Evolutionary conservation across 30 jellyfish, hydroid and myxozoan species (phyloP).

Genomic region (Nemopilema nomurai): DNA sequence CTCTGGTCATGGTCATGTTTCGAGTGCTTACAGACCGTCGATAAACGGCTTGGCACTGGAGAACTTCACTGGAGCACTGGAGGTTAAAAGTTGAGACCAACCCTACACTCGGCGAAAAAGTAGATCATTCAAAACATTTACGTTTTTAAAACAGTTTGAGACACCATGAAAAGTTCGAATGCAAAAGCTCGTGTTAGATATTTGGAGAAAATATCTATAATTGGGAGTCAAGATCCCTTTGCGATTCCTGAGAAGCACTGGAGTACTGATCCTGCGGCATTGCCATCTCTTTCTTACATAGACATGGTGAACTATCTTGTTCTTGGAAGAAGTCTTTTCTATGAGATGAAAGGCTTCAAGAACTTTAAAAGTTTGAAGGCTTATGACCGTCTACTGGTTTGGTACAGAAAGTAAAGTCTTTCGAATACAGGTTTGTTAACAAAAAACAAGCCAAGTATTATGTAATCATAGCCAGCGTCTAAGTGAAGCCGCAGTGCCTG

Average conservation of each 20-base stretch:
- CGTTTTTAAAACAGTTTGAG: no score
- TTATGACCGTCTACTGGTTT: slow-evolving; percentile 2
- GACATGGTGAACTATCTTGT: slow-evolving; percentile 10
- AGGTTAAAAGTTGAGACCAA: no score
- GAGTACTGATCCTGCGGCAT: not conserved
- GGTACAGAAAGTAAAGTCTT: slow-evolving; percentile 21
- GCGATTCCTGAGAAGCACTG: not conserved
- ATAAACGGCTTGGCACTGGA: no score
- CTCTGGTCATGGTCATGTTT: not conserved
- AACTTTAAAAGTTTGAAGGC: slow-evolving; percentile 10
- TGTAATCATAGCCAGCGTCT: not conserved
- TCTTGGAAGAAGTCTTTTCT: slow-evolving; percentile 2
- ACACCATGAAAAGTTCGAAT: no score
- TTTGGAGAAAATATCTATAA: not conserved
- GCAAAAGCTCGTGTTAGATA: no score
- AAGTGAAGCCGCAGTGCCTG: not conserved
- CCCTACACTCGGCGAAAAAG: not conserved
- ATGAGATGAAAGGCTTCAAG: not conserved
- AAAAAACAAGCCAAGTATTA: not conserved
- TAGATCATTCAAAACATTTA: not conserved
- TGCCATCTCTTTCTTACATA: slow-evolving; percentile 3
- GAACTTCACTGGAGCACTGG: no score
- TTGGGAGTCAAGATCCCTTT: not conserved
- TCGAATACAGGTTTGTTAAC: not conserved
- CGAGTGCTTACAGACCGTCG: no score